These are phyloP conservation scores for Microplitis deprimator DNA, from an alignment of 2,888 invertebrate genomes.

Conservation along the genomic window DNA sequence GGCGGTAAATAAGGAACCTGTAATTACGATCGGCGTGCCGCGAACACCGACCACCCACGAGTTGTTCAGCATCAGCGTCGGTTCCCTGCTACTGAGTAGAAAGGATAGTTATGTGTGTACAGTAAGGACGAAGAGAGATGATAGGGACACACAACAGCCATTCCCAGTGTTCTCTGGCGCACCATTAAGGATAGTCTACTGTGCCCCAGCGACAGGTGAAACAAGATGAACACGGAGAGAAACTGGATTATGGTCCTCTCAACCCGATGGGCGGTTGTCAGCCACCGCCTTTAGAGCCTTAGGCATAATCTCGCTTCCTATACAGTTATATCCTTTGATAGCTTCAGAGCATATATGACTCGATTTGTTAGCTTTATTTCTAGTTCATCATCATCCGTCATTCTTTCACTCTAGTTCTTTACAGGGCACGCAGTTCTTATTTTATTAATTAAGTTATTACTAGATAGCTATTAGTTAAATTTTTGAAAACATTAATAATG, in stretches of 20 bases:
- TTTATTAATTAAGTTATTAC: too few species aligned
- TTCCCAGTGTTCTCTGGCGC: slow-evolving; percentile 37
- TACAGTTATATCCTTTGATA: not conserved
- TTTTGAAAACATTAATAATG: not conserved
- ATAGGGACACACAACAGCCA: slow-evolving; percentile 42
- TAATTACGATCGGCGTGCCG: slow-evolving; percentile 66
- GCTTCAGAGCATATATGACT: slow-evolving; percentile 19
- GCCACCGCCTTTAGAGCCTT: slow-evolving; percentile 47
- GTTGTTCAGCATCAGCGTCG: slow-evolving; percentile 39
- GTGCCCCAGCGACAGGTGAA: slow-evolving; percentile 53
- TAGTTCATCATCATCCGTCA: slow-evolving; percentile 25
- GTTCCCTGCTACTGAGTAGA: slow-evolving; percentile 43
- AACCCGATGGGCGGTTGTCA: slow-evolving; percentile 47
- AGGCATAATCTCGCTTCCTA: slow-evolving; percentile 22
- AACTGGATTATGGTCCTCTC: slow-evolving; percentile 52
- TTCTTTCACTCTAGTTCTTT: not conserved
- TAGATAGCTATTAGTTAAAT: not conserved
- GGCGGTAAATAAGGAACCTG: slow-evolving; percentile 70
- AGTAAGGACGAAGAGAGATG: slow-evolving; percentile 32
- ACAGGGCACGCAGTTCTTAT: slow-evolving; percentile 40
- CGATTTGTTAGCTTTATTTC: slow-evolving; percentile 34
- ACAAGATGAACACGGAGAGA: slow-evolving; percentile 41
- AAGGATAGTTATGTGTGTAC: not conserved
- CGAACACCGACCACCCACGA: slow-evolving; percentile 63
- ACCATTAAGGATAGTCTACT: slow-evolving; percentile 53